A percentile compares a stretch with the other conserved stretches of the same genome.
Conservation (phyloP, 2,797 vertebrate genomes). For the Phoeniculus purpureus region DNA sequence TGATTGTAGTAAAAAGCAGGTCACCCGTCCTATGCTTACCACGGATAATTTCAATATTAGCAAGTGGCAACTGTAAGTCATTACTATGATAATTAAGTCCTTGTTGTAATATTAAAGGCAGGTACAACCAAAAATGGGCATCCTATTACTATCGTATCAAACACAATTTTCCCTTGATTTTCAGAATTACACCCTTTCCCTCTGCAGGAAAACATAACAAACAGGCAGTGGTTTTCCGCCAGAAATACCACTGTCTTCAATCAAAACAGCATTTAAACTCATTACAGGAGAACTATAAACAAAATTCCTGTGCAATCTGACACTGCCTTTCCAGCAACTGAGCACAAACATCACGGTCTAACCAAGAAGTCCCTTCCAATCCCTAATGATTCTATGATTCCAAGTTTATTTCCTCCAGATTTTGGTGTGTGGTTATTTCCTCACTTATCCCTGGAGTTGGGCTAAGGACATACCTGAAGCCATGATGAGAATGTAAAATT, state of each 20-base stretch:
- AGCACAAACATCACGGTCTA: accelerated
- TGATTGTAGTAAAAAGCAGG: neutral
- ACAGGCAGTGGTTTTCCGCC: neutral
- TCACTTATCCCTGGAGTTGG: accelerated
- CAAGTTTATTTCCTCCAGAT: neutral
- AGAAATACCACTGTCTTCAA: neutral
- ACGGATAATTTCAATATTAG: neutral
- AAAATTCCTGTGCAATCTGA: neutral
- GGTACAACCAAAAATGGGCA: neutral
- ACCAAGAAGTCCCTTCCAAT: neutral
- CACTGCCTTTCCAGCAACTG: neutral
- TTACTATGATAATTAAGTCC: neutral
- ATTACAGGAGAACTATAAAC: neutral
- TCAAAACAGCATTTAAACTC: neutral
- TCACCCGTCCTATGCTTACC: neutral
- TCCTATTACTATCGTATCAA: neutral
- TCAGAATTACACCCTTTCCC: neutral
- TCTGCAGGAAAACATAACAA: neutral
- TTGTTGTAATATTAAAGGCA: neutral
- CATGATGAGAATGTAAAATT: neutral
- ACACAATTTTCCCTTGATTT: neutral
- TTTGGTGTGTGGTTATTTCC: neutral
- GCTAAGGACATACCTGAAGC: neutral
- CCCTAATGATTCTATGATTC: too few species aligned
- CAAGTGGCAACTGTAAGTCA: neutral